Evolutionary conservation across 2,888 invertebrate genomes (phyloP).

Genomic region (Noctua janthe): DNA sequence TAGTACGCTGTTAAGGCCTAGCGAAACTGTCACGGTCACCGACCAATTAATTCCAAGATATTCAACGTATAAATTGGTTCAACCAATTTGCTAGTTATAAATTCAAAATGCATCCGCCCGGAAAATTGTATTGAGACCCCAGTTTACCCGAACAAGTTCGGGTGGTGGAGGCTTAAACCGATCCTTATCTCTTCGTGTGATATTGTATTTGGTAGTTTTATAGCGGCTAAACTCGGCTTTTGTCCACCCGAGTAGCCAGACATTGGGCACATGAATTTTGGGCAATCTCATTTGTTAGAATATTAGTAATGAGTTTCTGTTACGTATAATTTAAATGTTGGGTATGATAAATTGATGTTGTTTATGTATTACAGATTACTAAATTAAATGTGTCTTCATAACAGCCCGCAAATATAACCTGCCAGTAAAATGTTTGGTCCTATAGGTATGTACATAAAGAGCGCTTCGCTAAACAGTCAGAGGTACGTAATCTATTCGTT

Average conservation of each 20-base stretch:
- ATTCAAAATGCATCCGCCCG: slow-evolving; percentile 89
- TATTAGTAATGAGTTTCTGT: slow-evolving; percentile 67
- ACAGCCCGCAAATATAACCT: not conserved
- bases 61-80: slow-evolving; percentile 87
- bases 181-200: slow-evolving; percentile 65
- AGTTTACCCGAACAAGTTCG: slow-evolving; percentile 75
- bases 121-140: slow-evolving; percentile 88
- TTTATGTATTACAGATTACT: slow-evolving; percentile 14
- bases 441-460: not conserved
- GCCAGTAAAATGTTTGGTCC: not conserved
- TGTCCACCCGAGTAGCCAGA: slow-evolving; percentile 77
- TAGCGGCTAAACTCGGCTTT: slow-evolving; percentile 79
- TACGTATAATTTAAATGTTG: slow-evolving; percentile 54
- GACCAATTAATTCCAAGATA: slow-evolving; percentile 88
- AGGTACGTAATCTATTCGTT: not conserved
- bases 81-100: slow-evolving; percentile 90
- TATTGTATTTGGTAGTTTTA: slow-evolving; percentile 78
- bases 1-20: slow-evolving; percentile 67
- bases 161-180: slow-evolving; percentile 66
- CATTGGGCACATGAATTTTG: slow-evolving; percentile 71
- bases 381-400: not conserved
- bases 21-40: slow-evolving; percentile 77
- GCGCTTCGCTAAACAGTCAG: not conserved
- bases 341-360: slow-evolving; percentile 47
- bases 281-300: slow-evolving; percentile 71